Base-by-base conservation (phyloP, 2,797 vertebrate genomes). In the Poeciliopsis gracilis region DNA sequence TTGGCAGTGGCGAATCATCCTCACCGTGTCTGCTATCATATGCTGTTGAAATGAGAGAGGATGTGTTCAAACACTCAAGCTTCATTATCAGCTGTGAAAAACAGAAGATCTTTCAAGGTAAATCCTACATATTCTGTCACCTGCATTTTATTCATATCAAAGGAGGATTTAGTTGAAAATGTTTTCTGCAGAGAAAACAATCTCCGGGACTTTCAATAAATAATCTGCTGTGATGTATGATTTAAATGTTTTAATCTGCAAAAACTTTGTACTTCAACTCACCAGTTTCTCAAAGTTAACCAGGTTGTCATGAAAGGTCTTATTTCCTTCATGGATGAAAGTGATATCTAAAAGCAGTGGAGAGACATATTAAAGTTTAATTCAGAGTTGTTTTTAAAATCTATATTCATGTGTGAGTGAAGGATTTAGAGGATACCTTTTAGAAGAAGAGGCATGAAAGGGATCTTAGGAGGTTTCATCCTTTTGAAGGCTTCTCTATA, bases 231-330 rank as follows among this genome's bases (percentile, higher is more conserved):
- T 12, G 53, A 76, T 51, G 51, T 73, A 46, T 51, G 16, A 53
- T 7, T 53, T 20, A 75, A 75, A n/a, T 25, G 53, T 25, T 75
- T 66, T 45, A n/a, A 73, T 66, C 67, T 46, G 23, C 8, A 72
- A 55, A 76, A 30, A 30, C 0, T 5, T 2, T 75, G 2, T 63
- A 87, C 7, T 77, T 43, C 0, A 91, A 91, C 98, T 91, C 92
- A 99, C 98, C 97, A 99, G 96, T 86, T 99, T 99, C 95, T 99
- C 97, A 94, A 99, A 99, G 89, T 99, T 99, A 93, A 99, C 98
- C 81, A 99, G 96, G 94, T 99, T 99, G 95, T 99, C 98, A 86
- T 98, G 96, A 93, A 99, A 99, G 0, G 98, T 99, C 95, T 99
- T 99, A 92, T 99, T 99, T 93, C 98, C 98, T 94, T 99, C 98